Evolutionary conservation across 2,888 invertebrate species (phyloP).

Genomic region (Willowsia nigromaculata): DNA sequence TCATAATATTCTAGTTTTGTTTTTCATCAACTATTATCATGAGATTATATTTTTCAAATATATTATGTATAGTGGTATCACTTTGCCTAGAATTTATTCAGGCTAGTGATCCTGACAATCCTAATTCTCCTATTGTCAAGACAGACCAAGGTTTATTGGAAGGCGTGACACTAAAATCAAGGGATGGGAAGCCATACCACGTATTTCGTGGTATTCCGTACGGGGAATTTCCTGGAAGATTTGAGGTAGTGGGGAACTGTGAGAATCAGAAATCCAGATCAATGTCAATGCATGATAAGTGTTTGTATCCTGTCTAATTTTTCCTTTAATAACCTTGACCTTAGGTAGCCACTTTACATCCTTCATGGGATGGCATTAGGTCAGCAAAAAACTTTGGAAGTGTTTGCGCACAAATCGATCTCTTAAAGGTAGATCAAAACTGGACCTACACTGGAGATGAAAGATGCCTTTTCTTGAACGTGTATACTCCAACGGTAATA

Average conservation of each 20-base stretch:
- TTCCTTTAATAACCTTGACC: not conserved
- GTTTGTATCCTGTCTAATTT: no score
- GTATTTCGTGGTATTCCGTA: constrained; percentile 60
- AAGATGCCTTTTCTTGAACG: constrained; percentile 57
- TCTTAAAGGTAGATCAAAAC: not conserved
- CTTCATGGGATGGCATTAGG: constrained; percentile 36
- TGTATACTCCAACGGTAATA: constrained; percentile 49
- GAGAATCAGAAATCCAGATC: no score
- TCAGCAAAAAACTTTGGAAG: constrained; percentile 56
- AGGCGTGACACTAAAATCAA: constrained; percentile 42
- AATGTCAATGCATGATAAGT: no score
- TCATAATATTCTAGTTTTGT: no score
- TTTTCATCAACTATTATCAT: not conserved
- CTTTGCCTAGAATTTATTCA: not conserved
- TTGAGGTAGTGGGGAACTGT: no score
- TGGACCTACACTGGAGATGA: constrained; percentile 29
- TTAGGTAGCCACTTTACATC: constrained; percentile 20
- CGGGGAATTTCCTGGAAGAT: constrained; percentile 58
- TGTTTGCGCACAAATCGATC: constrained; percentile 44
- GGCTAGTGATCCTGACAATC: not conserved
- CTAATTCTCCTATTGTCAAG: constrained; percentile 18
- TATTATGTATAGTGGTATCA: not conserved
- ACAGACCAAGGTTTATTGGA: constrained; percentile 51
- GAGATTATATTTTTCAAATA: not conserved
- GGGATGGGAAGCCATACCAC: constrained; percentile 40